These are phyloP conservation scores for Aphrophora alni DNA, from an alignment of 2,888 invertebrate genomes.

Conservation along the genomic window DNA sequence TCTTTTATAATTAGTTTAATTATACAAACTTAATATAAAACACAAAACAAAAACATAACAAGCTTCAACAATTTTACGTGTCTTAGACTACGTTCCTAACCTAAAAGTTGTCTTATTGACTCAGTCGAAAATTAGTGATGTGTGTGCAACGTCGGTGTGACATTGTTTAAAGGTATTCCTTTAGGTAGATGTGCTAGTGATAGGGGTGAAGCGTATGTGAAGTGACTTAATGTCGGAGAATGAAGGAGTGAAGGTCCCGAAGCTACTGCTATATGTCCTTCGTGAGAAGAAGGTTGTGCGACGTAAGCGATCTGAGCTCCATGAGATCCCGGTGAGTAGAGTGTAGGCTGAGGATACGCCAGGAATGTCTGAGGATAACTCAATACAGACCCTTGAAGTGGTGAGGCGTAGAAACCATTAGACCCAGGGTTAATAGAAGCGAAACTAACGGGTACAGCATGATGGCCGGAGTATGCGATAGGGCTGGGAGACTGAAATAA, in stretches of 20 bases:
- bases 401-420: not conserved
- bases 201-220: conserved; percentile 46
- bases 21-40: not conserved
- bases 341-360: not conserved
- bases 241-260: conserved; percentile 42
- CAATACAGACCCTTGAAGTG: not conserved
- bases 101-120: not conserved
- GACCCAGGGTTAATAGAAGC: not conserved
- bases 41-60: not conserved
- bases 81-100: not conserved
- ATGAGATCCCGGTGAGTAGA: not conserved
- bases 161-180: not conserved
- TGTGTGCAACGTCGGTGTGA: not conserved
- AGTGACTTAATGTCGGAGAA: conserved; percentile 42
- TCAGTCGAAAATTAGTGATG: not conserved
- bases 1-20: not conserved
- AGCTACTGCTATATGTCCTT: not conserved
- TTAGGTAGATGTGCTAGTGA: conserved; percentile 7
- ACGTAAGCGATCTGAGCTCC: not conserved
- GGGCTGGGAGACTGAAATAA: not conserved
- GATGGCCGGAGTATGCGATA: not conserved
- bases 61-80: not conserved
- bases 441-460: not conserved
- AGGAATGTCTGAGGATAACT: not conserved
- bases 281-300: not conserved